Conservation (phyloP, 2,888 invertebrate genomes). For the Drosophila buzzatii region DNA sequence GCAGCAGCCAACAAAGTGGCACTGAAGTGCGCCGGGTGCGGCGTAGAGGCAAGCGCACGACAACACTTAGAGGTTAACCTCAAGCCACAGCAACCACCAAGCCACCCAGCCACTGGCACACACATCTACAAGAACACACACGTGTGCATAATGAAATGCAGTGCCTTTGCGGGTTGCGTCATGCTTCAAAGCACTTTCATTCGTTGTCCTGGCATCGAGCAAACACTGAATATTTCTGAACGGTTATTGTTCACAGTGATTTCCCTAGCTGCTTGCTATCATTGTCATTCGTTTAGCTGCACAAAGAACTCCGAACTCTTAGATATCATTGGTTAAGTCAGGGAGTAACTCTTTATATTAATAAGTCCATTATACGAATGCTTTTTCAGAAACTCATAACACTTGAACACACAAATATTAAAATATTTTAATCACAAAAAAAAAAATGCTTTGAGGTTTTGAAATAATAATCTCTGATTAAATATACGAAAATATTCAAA, state of each 20-base stretch:
- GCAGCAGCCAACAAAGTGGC: slow-evolving; percentile 56
- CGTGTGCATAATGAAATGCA: slow-evolving; percentile 23
- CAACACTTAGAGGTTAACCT: slow-evolving; percentile 76
- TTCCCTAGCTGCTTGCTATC: slow-evolving; percentile 24
- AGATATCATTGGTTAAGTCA: background rate
- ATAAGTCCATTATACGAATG: background rate
- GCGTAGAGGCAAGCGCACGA: slow-evolving; percentile 37
- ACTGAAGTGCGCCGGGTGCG: slow-evolving; percentile 41
- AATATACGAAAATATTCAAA: background rate
- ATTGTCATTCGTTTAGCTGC: slow-evolving; percentile 6
- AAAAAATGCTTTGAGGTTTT: background rate
- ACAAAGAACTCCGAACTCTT: background rate
- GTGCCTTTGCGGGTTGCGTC: slow-evolving; percentile 37
- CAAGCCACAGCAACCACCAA: slow-evolving; percentile 53
- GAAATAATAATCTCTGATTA: background rate
- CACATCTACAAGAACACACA: slow-evolving; percentile 12
- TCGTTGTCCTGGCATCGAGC: slow-evolving; percentile 18
- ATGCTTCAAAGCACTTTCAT: slow-evolving; percentile 53
- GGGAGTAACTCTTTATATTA: background rate
- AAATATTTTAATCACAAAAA: background rate
- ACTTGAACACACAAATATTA: background rate
- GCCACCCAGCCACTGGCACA: slow-evolving; percentile 19
- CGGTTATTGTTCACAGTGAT: slow-evolving; percentile 52
- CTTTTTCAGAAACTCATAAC: background rate
- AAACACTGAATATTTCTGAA: slow-evolving; percentile 26